These are phyloP conservation scores for Elaphurus davidianus DNA, from an alignment of 2,113 vertebrate species.

Conservation along the genomic window DNA sequence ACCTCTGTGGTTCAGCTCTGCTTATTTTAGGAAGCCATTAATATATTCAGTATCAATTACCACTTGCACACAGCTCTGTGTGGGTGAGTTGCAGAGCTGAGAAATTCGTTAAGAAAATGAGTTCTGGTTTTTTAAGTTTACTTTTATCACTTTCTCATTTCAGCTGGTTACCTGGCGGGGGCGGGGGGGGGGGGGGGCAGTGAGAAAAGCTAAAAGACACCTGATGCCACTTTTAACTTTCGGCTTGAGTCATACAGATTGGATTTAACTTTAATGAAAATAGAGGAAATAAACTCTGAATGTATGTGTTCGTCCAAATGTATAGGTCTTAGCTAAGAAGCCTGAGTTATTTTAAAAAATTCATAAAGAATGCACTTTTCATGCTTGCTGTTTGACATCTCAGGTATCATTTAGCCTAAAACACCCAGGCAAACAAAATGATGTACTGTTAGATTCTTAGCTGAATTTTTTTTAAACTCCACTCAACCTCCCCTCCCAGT, in stretches of 20 bases:
- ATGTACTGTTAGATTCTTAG: neutral
- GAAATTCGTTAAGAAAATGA: conserved; percentile 71
- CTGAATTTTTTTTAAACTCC: neutral
- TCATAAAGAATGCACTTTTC: conserved; percentile 2
- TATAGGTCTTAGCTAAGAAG: conserved; percentile 3
- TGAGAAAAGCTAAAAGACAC: conserved; percentile 24
- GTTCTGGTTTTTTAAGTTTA: conserved; percentile 61
- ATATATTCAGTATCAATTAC: conserved; percentile 75
- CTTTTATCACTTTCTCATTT: conserved; percentile 57
- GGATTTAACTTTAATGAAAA: conserved; percentile 40
- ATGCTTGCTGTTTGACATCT: neutral
- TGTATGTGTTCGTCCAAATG: neutral
- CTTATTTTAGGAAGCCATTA: conserved; percentile 72
- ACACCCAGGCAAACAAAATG: neutral
- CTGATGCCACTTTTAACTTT: conserved; percentile 38
- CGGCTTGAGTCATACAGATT: conserved; percentile 10
- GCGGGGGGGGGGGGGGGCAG: neutral
- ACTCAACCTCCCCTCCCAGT: neutral
- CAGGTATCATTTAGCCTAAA: neutral
- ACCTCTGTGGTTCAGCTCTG: neutral
- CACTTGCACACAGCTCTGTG: conserved; percentile 58
- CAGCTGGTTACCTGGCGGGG: neutral
- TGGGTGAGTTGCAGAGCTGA: conserved; percentile 73
- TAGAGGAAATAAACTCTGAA: conserved; percentile 5
- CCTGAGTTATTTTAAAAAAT: neutral